A percentile compares a stretch with the other conserved stretches of the same genome.
phyloP scores from a whole-genome alignment of 2,888 invertebrate genomes.

The Epistrophe grossulariae region DNA sequence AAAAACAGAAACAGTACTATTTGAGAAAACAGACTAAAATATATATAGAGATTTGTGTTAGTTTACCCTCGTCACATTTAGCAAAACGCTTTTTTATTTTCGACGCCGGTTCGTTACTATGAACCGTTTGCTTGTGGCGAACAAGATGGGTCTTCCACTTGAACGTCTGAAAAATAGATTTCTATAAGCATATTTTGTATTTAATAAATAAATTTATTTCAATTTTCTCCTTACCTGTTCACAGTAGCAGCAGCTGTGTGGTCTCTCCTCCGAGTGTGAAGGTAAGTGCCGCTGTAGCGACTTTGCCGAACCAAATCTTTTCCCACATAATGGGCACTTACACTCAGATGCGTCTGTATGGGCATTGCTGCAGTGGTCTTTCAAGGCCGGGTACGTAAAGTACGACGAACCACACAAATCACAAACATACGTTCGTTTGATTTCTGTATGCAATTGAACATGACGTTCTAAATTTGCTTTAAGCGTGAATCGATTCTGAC shows the following conservation, averaged over 20 bases:
- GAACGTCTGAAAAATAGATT: conserved; percentile 79
- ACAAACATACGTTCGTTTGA: conserved; percentile 83
- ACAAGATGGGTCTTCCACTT: conserved; percentile 84
- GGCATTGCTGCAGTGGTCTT: conserved; percentile 83
- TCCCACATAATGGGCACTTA: conserved; percentile 83
- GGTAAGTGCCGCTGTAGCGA: conserved; percentile 83
- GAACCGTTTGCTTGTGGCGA: conserved; percentile 83
- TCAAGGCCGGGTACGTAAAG: conserved; percentile 83
- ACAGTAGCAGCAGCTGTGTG: conserved; percentile 83
- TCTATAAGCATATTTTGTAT: not conserved
- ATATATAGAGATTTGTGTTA: not conserved
- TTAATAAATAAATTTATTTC: not conserved
- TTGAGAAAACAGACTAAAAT: not conserved
- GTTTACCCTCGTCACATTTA: conserved; percentile 82
- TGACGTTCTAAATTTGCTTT: conserved; percentile 84
- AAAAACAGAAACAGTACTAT: not conserved
- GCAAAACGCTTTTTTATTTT: conserved; percentile 82
- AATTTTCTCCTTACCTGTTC: conserved; percentile 79
- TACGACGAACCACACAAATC: conserved; percentile 83
- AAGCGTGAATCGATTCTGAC: conserved; percentile 83
- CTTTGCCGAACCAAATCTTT: conserved; percentile 82
- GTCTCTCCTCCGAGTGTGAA: conserved; percentile 83
- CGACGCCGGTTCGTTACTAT: conserved; percentile 82
- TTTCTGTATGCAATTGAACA: conserved; percentile 83
- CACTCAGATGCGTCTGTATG: conserved; percentile 83